Base-by-base conservation (phyloP, 2,797 vertebrate species). In the Chromobotia macracanthus region DNA sequence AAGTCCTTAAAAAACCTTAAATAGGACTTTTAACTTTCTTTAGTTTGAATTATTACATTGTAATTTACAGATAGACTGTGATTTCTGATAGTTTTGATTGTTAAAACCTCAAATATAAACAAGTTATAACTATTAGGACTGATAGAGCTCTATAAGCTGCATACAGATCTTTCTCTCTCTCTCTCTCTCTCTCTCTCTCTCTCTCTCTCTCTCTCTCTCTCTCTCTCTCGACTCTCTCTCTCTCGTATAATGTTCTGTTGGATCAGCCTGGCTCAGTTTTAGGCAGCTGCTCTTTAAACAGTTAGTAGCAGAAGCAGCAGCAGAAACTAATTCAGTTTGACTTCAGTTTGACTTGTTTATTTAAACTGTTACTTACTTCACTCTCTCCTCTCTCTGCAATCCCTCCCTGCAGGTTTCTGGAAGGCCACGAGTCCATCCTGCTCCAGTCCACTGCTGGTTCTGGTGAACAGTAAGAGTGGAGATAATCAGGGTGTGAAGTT, bases 401-500 rank as follows among this genome's bases (percentile, higher is more conserved):
- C 58, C 44, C 28, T 71, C 55, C 61, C 19, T 67, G 3, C 91
- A 96, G 96, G 97, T 68, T 98, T 97, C 91, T 98, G 96, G 97
- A 97, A 95, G 88, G 95, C 96, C 82, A 95, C 95, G 23, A 96
- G 94, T 13, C 94, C 95, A 1, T 94, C 95, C 0, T 97, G 97
- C 88, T 94, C 95, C 86, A 97, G 96, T 53, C 97, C 97, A 5
- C 94, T 98, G n/a, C 91, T 99, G 86, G 96, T 97, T 80, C 94
- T 98, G 3, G 93, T 96, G 75, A 99, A 99, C 90, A 98, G 97
- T 74, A 99, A 99, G 87, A 99, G 97, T 0, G 97, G 97, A 0
- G 96, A 98, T 91, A 97, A 98, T 87, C 97, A 99, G 89, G 97
- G 97, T 0, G 94, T 98, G n/a, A 92, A 97, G 85, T 98, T 99